These are phyloP conservation scores for Muscicapa comitata DNA, from an alignment of 2,797 vertebrate species.

Conservation along the genomic window DNA sequence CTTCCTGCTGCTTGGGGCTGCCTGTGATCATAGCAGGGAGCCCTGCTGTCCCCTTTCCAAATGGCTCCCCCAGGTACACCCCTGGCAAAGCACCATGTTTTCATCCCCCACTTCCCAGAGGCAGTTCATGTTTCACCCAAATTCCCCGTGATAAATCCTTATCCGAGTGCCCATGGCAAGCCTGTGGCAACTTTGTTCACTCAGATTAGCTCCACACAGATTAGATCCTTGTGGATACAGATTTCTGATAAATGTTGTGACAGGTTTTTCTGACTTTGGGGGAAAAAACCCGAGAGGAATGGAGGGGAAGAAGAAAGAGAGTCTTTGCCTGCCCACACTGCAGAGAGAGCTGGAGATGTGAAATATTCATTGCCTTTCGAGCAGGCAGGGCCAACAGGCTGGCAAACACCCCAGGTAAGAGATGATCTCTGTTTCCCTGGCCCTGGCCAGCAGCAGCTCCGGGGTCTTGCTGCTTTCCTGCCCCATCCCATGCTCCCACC, in stretches of 20 bases:
- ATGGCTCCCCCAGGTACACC: neutral
- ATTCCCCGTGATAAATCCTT: conserved; percentile 60
- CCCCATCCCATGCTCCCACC: fast-evolving
- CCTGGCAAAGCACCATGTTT: neutral
- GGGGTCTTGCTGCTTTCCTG: neutral
- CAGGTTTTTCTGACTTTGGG: conserved; percentile 63
- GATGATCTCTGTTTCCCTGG: too few relatives aligned
- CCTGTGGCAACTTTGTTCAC: conserved; percentile 48
- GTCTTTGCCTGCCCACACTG: neutral
- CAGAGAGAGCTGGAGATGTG: conserved; percentile 46
- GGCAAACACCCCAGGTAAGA: neutral
- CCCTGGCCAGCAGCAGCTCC: fast-evolving
- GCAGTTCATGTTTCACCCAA: conserved; percentile 39
- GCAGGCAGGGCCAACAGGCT: neutral
- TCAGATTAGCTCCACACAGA: conserved; percentile 59
- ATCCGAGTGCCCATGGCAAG: conserved; percentile 51
- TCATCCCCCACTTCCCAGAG: conserved; percentile 10
- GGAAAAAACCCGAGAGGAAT: neutral
- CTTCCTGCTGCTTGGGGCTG: neutral
- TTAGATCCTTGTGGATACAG: conserved; percentile 54
- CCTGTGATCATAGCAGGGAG: neutral
- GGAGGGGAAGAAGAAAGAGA: neutral
- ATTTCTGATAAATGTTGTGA: conserved; percentile 70
- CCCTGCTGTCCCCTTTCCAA: neutral
- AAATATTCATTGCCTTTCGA: conserved; percentile 61